phyloP scores from a whole-genome alignment of 2,797 vertebrate genomes.

The Limnodromus scolopaceus region DNA sequence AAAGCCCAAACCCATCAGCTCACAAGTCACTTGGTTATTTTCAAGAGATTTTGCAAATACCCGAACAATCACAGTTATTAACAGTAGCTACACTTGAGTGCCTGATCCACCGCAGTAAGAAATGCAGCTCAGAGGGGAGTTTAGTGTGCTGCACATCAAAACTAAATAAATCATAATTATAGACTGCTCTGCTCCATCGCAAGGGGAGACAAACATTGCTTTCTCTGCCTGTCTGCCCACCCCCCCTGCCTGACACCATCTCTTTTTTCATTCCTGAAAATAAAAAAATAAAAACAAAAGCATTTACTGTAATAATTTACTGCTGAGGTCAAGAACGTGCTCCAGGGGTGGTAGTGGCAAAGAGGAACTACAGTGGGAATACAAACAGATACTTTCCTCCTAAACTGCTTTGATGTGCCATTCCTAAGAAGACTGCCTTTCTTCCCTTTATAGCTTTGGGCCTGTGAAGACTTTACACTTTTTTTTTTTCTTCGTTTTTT shows the following conservation, averaged over 20 bases:
- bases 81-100: background rate
- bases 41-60: background rate
- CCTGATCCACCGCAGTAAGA: background rate
- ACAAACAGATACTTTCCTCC: slow-evolving; percentile 47
- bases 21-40: background rate
- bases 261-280: background rate
- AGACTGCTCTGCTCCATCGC: background rate
- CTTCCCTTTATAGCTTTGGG: slow-evolving; percentile 12
- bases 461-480: slow-evolving; percentile 25
- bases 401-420: slow-evolving; percentile 44
- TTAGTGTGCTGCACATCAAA: background rate
- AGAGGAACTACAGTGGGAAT: slow-evolving; percentile 40
- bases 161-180: slow-evolving; percentile 13
- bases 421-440: slow-evolving; percentile 21
- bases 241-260: background rate
- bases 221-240: background rate
- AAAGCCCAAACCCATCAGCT: background rate
- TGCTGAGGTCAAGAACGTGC: slow-evolving; percentile 42
- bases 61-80: background rate
- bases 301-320: slow-evolving; percentile 40
- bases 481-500: background rate
- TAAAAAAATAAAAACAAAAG: background rate
- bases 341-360: slow-evolving; percentile 13
- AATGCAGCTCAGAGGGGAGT: background rate
- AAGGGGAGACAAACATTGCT: background rate